These are phyloP conservation scores for Ctena decussata DNA, from an alignment of 2,888 invertebrate genomes.

Conservation along the genomic window DNA sequence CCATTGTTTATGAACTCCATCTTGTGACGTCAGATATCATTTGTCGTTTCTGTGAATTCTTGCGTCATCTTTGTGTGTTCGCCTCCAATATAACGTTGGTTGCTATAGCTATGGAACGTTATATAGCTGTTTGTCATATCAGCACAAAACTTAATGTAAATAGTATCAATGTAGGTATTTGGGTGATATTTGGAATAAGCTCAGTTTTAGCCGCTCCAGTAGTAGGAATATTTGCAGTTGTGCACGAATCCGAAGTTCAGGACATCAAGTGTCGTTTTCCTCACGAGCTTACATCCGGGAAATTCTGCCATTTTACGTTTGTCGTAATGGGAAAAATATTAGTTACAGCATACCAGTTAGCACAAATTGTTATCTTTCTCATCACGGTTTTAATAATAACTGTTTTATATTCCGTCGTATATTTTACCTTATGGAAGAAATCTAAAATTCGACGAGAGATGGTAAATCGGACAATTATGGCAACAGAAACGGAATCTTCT, in stretches of 20 bases:
- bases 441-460: slow-evolving; percentile 59
- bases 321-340: slow-evolving; percentile 61
- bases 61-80: slow-evolving; percentile 73
- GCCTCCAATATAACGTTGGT: slow-evolving; percentile 74
- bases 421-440: slow-evolving; percentile 73
- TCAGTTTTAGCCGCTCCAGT: slow-evolving; percentile 67
- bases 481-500: neutral
- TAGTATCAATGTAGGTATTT: slow-evolving; percentile 67
- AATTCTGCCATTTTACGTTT: slow-evolving; percentile 78
- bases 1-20: slow-evolving; percentile 75
- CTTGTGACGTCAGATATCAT: slow-evolving; percentile 69
- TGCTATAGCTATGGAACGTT: slow-evolving; percentile 78
- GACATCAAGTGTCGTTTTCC: slow-evolving; percentile 68
- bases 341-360: slow-evolving; percentile 67
- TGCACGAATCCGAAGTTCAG: slow-evolving; percentile 58
- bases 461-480: neutral
- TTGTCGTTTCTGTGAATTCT: slow-evolving; percentile 73
- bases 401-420: slow-evolving; percentile 74
- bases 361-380: slow-evolving; percentile 68
- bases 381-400: slow-evolving; percentile 66
- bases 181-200: slow-evolving; percentile 64
- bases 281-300: slow-evolving; percentile 43
- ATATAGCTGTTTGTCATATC: slow-evolving; percentile 76
- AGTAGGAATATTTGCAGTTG: slow-evolving; percentile 73
- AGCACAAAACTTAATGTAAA: slow-evolving; percentile 65